These are phyloP conservation scores for Drosophila sp. DNA, from an alignment of 1,140 invertebrate genomes.

Conservation along the genomic window DNA sequence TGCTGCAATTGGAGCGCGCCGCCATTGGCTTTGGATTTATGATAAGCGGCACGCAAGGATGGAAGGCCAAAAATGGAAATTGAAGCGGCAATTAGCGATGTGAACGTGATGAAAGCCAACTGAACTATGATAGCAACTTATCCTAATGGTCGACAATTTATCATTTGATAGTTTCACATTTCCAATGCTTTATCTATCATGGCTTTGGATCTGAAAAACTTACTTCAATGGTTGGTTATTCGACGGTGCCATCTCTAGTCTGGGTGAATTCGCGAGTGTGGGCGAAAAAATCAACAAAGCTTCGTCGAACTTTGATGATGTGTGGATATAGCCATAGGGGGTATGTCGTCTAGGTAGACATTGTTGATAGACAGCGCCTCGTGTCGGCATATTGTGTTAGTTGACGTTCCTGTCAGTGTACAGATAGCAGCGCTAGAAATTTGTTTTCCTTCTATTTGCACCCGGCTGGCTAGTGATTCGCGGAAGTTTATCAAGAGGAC, in stretches of 20 bases:
- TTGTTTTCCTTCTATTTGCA: conserved; percentile 58
- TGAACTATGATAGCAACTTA: neutral
- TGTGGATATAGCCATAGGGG: conserved; percentile 43
- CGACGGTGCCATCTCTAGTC: neutral
- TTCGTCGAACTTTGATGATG: conserved; percentile 54
- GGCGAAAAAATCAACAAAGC: conserved; percentile 54
- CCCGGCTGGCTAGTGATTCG: conserved; percentile 33
- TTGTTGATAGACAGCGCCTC: conserved; percentile 40
- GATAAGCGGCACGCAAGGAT: conserved; percentile 73
- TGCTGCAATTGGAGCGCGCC: conserved; percentile 71
- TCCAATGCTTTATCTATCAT: neutral
- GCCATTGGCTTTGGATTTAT: conserved; percentile 56
- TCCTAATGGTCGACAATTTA: neutral
- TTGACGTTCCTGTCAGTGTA: conserved; percentile 61
- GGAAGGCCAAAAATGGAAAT: conserved; percentile 48
- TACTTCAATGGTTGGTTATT: neutral
- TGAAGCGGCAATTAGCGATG: conserved; percentile 33
- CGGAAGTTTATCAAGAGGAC: conserved; percentile 12
- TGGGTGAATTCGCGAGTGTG: conserved; percentile 32
- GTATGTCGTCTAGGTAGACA: neutral
- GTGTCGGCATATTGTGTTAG: conserved; percentile 54
- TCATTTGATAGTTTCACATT: neutral
- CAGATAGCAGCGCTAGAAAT: conserved; percentile 68
- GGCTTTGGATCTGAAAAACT: neutral
- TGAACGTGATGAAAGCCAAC: conserved; percentile 27